Percentiles rank a stretch among this genome's conserved stretches.
Evolutionary conservation across 2,888 invertebrate genomes (phyloP).

Genomic region (Machimus rusticus): DNA sequence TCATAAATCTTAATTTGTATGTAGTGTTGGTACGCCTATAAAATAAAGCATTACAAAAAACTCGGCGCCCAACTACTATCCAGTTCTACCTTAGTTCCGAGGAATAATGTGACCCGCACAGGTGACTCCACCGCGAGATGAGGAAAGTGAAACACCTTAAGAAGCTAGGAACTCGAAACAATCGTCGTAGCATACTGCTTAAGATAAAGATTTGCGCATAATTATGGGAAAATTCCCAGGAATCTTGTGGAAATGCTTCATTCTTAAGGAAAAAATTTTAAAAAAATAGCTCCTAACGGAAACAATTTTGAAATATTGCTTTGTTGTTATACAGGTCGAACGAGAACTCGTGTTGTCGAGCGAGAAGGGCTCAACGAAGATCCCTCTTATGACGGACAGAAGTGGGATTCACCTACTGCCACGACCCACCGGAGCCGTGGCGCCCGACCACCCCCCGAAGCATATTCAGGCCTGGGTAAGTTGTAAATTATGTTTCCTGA

Average conservation of each 20-base stretch:
- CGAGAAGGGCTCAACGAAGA: constrained; percentile 79
- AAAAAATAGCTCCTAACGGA: constrained; percentile 6
- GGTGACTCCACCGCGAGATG: not conserved
- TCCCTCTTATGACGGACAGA: constrained; percentile 75
- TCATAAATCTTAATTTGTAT: not conserved
- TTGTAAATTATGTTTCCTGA: constrained; percentile 17
- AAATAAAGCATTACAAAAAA: not conserved
- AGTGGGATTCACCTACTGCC: constrained; percentile 49
- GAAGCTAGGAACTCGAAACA: not conserved
- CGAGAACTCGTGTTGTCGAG: constrained; percentile 78
- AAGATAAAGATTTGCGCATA: not conserved
- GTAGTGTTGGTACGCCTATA: not conserved
- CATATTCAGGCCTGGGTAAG: constrained; percentile 74
- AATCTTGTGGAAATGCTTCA: constrained; percentile 13
- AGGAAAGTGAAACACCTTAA: constrained; percentile 23
- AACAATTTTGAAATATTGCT: constrained; percentile 10
- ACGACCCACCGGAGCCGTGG: constrained; percentile 68
- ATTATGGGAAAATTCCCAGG: constrained; percentile 42
- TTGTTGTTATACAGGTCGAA: constrained; percentile 69
- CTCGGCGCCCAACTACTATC: not conserved
- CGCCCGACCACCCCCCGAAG: constrained; percentile 79
- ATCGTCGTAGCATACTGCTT: not conserved
- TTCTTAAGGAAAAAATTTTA: not conserved
- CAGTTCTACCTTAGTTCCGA: not conserved
- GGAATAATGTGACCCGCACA: not conserved